phyloP scores from a whole-genome alignment of 2,888 invertebrate species.

The Elegia similella region DNA sequence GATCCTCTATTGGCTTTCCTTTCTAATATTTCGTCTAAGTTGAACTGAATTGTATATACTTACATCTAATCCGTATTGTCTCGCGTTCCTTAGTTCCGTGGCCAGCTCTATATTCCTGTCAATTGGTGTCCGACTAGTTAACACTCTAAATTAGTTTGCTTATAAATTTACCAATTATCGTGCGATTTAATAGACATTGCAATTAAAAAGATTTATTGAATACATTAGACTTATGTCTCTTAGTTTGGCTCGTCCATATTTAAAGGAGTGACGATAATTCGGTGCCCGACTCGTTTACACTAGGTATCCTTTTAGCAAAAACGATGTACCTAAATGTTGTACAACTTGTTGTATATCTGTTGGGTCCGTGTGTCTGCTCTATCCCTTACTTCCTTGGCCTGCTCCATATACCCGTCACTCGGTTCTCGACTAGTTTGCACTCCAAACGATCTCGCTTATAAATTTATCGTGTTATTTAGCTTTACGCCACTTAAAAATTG shows the following conservation, averaged over 20 bases:
- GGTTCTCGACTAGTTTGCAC: constrained; percentile 6
- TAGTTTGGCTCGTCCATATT: too few relatives aligned
- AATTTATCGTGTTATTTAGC: constrained; percentile 14
- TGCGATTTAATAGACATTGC: not conserved
- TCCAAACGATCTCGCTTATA: constrained; percentile 10
- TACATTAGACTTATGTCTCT: too few relatives aligned
- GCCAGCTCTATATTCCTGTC: not conserved
- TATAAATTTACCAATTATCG: constrained; percentile 16
- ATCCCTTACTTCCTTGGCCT: not conserved
- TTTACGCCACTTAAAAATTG: constrained; percentile 8
- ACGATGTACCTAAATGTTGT: too few relatives aligned
- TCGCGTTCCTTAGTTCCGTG: not conserved
- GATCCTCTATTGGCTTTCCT: too few relatives aligned
- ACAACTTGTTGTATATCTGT: not conserved
- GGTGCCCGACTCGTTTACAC: too few relatives aligned
- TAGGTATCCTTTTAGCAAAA: too few relatives aligned
- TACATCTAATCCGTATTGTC: too few relatives aligned
- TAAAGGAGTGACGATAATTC: too few relatives aligned
- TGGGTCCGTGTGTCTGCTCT: not conserved
- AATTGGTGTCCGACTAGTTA: constrained; percentile 5
- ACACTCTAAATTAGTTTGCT: constrained; percentile 5
- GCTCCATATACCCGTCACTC: constrained; percentile 6
- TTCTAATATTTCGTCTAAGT: too few relatives aligned
- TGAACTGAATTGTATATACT: too few relatives aligned
- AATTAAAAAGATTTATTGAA: too few relatives aligned